A percentile compares a stretch with the other conserved stretches of the same genome.
These are phyloP conservation scores for Heliconius aoede DNA, from an alignment of 2,888 invertebrate species.

Conservation along the genomic window DNA sequence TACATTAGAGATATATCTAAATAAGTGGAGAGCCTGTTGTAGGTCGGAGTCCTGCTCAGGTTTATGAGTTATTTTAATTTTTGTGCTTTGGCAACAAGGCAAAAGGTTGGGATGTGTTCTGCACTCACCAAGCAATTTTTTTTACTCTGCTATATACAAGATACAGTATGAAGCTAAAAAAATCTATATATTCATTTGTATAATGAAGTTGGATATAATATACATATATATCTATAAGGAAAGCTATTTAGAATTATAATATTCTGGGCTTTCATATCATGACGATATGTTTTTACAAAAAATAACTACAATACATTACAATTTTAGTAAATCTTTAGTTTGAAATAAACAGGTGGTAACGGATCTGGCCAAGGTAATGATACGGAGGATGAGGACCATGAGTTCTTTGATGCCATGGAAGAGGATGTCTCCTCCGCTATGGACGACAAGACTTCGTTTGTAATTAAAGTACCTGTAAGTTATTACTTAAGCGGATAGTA, in stretches of 20 bases:
- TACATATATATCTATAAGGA: neutral
- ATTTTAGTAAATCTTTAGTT: neutral
- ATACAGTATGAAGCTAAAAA: no score
- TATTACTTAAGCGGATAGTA: constrained; percentile 8
- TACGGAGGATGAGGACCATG: constrained; percentile 89
- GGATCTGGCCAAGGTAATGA: constrained; percentile 79
- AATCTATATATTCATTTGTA: no score
- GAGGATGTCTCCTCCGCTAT: constrained; percentile 73
- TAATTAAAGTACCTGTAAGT: constrained; percentile 86
- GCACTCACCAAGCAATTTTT: no score
- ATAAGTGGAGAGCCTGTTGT: no score
- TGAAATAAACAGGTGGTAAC: constrained; percentile 69
- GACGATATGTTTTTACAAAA: neutral
- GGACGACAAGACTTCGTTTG: constrained; percentile 83
- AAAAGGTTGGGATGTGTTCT: no score
- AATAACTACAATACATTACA: neutral
- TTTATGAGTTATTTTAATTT: no score
- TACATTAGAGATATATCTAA: neutral
- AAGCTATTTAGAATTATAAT: neutral
- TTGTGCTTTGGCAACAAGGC: no score
- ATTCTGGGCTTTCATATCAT: no score
- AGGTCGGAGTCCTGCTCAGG: no score
- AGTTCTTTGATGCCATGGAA: constrained; percentile 88
- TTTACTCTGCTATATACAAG: no score
- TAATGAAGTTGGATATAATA: no score